Evolutionary conservation across 2,113 vertebrate species (phyloP), one percentile per base, ranked within the genome.

Genomic region (Ellobius talpinus): DNA sequence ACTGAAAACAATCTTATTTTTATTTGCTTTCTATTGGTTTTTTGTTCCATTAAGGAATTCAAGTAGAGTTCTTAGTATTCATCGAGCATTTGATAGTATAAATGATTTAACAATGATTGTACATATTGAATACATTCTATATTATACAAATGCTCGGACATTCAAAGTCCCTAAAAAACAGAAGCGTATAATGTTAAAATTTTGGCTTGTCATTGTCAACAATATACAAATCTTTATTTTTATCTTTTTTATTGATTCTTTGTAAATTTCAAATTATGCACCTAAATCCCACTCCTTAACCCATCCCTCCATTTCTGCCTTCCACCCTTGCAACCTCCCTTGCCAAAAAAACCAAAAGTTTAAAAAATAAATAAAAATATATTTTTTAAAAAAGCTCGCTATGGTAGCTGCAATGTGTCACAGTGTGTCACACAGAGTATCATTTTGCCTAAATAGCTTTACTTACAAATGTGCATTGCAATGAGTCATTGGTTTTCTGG

Each of bases 31-130:
- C 36, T 84, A 65, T 93, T 39, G 86, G 89, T 92, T 94, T 93
- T 94, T 82, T 70, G 93, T 87, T 45, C 63, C 52, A 58, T 94
- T 58, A 90, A 81, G 58, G 33, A 89, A 92, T 77, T 39, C 52
- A 82, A 81, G 47, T 90, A 93, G 63, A 74, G 31, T 86, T 97
- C 45, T 96, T 96, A 70, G 93, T 76, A 45, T 78, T 66, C 45
- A 95, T 92, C 36, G 93, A 74, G 76, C 97, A 95, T 93, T 95
- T 93, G 93, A 91, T 85, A 95, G 74, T 90, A 95, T 92, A 93
- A 93, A 90, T 72, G 50, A 77, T 76, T 97, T 94, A 96, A 95
- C 95, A 96, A 95, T 93, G 36, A 89, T 3, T 84, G 82, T 63
- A 42, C 55, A 85, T 96, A 95, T 68, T 88, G 31, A 85, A 89